phyloP scores from a whole-genome alignment of 2,797 vertebrate genomes.

The Cheirogaleus major region DNA sequence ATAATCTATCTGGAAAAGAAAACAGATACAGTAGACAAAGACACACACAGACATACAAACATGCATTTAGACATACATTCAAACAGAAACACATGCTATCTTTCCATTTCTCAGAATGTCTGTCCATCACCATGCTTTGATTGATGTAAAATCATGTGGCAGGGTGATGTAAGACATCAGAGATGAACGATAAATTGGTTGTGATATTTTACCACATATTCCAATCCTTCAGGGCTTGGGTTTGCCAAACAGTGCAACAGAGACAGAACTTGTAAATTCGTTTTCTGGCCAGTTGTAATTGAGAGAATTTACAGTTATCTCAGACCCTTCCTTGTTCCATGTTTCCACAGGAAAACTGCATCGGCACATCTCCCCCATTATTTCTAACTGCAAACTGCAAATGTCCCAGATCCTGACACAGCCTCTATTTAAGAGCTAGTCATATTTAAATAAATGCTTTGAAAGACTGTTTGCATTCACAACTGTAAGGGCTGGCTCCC shows the following conservation, averaged over 20 bases:
- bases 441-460: not conserved
- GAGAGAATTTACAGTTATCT: conserved; percentile 9
- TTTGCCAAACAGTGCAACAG: not conserved
- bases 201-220: conserved; percentile 25
- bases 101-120: conserved; percentile 20
- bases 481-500: not conserved
- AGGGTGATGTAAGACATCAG: not conserved
- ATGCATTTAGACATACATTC: not conserved
- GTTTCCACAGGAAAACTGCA: not conserved
- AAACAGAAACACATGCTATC: not conserved
- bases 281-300: not conserved
- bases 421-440: not conserved
- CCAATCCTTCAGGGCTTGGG: rapidly evolving
- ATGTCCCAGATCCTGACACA: not conserved
- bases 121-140: not conserved
- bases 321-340: not conserved
- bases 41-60: not conserved
- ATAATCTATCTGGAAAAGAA: conserved; percentile 34
- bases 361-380: not conserved
- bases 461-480: not conserved
- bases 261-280: not conserved
- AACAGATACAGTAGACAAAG: not conserved
- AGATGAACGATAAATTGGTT: not conserved
- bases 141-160: conserved; percentile 17
- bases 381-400: not conserved